Conservation (phyloP, 2,888 invertebrate species). For the Chymomyza caudatula region DNA sequence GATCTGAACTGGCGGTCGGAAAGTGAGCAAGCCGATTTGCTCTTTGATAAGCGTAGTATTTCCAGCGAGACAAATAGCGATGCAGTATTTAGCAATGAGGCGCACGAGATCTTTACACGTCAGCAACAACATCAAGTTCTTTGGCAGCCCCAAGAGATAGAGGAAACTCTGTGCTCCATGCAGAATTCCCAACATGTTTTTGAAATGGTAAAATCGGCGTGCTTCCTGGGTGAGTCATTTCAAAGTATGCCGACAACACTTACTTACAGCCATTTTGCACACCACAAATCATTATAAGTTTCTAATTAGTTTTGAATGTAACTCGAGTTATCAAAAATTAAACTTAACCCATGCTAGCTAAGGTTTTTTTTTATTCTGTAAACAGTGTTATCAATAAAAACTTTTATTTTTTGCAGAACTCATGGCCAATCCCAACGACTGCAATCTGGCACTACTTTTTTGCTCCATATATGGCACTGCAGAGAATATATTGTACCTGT, state of each 20-base stretch:
- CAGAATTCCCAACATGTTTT: conserved; percentile 65
- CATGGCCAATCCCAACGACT: conserved; percentile 69
- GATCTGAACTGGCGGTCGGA: conserved; percentile 76
- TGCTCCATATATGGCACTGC: conserved; percentile 71
- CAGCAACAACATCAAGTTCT: conserved; percentile 74
- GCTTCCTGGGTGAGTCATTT: conserved; percentile 61
- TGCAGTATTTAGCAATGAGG: conserved; percentile 73
- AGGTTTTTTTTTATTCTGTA: no score
- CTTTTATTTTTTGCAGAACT: conserved; percentile 49
- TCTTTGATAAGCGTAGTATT: conserved; percentile 76
- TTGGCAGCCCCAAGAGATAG: conserved; percentile 75
- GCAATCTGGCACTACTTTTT: conserved; percentile 74
- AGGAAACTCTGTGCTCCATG: conserved; percentile 65
- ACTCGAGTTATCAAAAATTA: no score
- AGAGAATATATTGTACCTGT: conserved; percentile 67
- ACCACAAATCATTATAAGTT: no score
- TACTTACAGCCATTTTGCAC: no score
- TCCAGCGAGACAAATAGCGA: conserved; percentile 76
- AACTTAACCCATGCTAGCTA: no score
- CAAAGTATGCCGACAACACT: no score
- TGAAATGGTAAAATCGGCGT: conserved; percentile 68
- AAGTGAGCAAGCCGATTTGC: conserved; percentile 67
- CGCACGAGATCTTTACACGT: conserved; percentile 71
- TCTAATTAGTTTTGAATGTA: no score
- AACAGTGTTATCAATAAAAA: no score